Evolutionary conservation across 2,888 invertebrate genomes (phyloP).

Genomic region (Ormyrus rosae): DNA sequence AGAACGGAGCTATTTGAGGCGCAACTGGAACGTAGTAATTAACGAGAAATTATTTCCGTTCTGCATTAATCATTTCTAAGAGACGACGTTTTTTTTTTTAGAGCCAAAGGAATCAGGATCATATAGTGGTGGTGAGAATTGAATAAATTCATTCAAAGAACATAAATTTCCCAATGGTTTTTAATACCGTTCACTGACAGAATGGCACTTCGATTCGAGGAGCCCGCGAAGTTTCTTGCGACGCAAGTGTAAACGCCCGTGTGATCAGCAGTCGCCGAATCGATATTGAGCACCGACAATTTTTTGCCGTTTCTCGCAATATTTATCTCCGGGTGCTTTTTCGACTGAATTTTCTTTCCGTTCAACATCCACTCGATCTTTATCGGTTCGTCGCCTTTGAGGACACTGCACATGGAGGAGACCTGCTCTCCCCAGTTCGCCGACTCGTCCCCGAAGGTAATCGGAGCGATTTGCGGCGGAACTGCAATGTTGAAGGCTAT

Average conservation of each 20-base stretch:
- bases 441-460: conserved; percentile 83
- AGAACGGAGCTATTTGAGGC: conserved; percentile 86
- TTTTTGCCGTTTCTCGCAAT: conserved; percentile 71
- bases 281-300: conserved; percentile 75
- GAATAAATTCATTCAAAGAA: too few species aligned
- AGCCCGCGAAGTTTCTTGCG: conserved; percentile 77
- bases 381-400: conserved; percentile 88
- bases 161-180: neutral
- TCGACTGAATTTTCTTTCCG: conserved; percentile 78
- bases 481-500: conserved; percentile 75
- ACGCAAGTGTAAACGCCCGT: conserved; percentile 77
- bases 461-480: conserved; percentile 83
- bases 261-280: conserved; percentile 75
- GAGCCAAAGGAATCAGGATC: too few species aligned
- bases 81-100: too few species aligned
- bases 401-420: conserved; percentile 84
- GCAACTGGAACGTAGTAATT: conserved; percentile 76
- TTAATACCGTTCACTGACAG: conserved; percentile 77
- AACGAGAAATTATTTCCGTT: too few species aligned
- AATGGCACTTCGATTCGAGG: conserved; percentile 74
- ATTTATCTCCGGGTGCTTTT: conserved; percentile 73
- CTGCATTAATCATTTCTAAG: too few species aligned
- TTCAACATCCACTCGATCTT: conserved; percentile 86
- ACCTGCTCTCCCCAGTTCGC: conserved; percentile 88
- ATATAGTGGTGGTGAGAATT: too few species aligned